phyloP scores from a whole-genome alignment of 2,888 invertebrate species.

The Alsophila aescularia region DNA sequence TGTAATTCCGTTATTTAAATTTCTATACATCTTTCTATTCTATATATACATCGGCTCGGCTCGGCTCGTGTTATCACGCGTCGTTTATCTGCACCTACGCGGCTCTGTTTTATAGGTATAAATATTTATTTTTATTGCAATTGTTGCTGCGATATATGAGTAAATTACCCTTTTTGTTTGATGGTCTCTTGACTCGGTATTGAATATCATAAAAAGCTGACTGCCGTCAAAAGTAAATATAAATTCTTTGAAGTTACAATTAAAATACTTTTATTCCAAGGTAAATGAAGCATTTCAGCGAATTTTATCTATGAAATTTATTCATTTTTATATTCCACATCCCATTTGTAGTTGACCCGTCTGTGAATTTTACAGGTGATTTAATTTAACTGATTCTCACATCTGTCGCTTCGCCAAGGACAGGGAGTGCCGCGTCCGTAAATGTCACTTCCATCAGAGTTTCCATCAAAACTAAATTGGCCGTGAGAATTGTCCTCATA shows the following conservation, averaged over 20 bases:
- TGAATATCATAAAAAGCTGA: not conserved
- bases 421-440: slow-evolving; percentile 6
- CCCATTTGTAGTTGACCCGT: slow-evolving; percentile 7
- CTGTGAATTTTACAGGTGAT: not conserved
- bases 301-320: not conserved
- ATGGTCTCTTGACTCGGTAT: no score
- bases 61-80: no score
- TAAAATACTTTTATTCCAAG: not conserved
- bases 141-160: no score
- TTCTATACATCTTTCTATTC: no score
- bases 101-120: no score
- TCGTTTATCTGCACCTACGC: no score
- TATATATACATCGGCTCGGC: no score
- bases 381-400: slow-evolving; percentile 8
- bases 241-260: not conserved
- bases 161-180: no score
- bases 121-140: no score
- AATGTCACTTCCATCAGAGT: slow-evolving; percentile 35
- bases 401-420: slow-evolving; percentile 9
- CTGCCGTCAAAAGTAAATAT: not conserved
- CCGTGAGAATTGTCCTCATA: slow-evolving; percentile 21
- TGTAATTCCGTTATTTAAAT: no score
- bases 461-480: slow-evolving; percentile 42
- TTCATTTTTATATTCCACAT: not conserved
- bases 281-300: not conserved